Base-by-base conservation (phyloP, 2,797 vertebrate species). In the Odontamblyopus rebecca region DNA sequence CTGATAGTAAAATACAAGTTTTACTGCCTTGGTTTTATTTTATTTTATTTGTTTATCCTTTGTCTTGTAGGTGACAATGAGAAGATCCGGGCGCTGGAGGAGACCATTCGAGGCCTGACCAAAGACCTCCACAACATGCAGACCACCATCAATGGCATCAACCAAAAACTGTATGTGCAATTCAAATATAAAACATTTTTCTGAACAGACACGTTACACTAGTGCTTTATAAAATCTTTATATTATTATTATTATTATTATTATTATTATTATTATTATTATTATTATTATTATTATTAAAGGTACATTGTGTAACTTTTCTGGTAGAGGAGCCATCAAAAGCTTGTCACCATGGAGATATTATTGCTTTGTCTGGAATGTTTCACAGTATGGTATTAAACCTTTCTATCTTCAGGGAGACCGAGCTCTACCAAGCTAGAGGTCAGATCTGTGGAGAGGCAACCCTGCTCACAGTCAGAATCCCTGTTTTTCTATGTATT, bases 121-220 rank as follows among this genome's bases (percentile, higher is more conserved):
- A 95, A 95, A 85, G 94, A 97, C 75, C 85, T 98, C 61, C 92
- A 93, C 83, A 94, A 89, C 78, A 88, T 98, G 76, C 95, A 94
- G 64, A 91, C 92, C 38, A 92, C 91, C 76, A 75, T 96, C 61
- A 78, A 93, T 0, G 88, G 88, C 71, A 91, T 95, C 67, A 95
- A 91, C 70, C 93, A 94, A 74, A 93, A 84, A 60, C 86, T 95
- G 72, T 88, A 90, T 0, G 93, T 82, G 0, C 61, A 64, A n/a
- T 0, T 8, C 62, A 30, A 8, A 19, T 38, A 35, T 18, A 32
- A 50, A 0, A 12, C 9, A 26, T 27, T 50, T 3, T 0, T 3
- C 16, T 16, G 12, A 16, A 23, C 15, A 29, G 44, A 65, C 38
- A 32, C 32, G 11, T 62, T 38, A 9, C 6, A 6, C 11, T 59